Conservation (phyloP, 2,113 vertebrate species). For the Narcine bancroftii region DNA sequence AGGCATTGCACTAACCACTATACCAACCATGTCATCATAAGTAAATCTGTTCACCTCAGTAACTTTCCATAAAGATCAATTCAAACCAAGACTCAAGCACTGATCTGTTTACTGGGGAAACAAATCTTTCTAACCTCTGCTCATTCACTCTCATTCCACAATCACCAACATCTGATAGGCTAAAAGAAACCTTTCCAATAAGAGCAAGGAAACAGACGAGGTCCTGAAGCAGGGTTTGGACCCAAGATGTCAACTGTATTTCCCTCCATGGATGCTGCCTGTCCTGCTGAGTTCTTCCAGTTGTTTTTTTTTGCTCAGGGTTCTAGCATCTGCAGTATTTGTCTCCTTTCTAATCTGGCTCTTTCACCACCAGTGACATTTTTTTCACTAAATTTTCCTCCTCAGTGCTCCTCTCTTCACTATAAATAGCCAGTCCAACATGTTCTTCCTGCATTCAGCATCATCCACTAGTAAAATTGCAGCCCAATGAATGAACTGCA, state of each 20-base stretch:
- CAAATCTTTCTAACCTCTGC: neutral
- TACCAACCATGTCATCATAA: too few species aligned
- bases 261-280: too few species aligned
- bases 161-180: neutral
- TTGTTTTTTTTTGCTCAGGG: too few species aligned
- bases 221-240: too few species aligned
- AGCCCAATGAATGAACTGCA: neutral
- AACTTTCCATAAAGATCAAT: neutral
- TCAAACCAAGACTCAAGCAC: neutral
- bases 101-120: neutral
- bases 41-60: neutral
- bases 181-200: neutral
- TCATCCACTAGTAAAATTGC: neutral
- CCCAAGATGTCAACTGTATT: too few species aligned
- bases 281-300: too few species aligned
- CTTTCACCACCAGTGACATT: neutral
- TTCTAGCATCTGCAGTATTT: too few species aligned
- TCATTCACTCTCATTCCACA: neutral
- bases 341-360: neutral
- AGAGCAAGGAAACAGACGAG: too few species aligned
- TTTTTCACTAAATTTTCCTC: neutral
- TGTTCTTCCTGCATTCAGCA: neutral
- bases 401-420: neutral
- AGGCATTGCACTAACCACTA: too few species aligned
- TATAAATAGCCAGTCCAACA: neutral